A percentile compares a stretch with the other conserved stretches of the same genome.
phyloP scores from a whole-genome alignment of 2,797 vertebrate species.

The Rousettus madagascariensis region DNA sequence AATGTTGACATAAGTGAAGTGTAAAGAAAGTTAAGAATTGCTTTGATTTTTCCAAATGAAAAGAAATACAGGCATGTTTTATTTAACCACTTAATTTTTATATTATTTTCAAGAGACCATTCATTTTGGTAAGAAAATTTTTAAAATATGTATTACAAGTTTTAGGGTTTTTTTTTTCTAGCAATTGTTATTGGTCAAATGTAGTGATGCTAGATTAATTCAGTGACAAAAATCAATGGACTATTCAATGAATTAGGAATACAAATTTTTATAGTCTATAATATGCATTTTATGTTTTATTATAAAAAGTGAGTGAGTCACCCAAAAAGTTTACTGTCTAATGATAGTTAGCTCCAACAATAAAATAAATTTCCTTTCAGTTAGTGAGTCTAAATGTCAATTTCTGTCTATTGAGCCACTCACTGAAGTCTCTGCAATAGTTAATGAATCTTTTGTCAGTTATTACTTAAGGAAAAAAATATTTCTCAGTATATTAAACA shows the following conservation, averaged over 20 bases:
- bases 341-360: neutral
- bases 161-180: neutral
- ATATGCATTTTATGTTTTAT: neutral
- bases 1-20: neutral
- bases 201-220: neutral
- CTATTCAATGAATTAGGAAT: neutral
- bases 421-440: neutral
- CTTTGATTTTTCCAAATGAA: neutral
- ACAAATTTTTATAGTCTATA: neutral
- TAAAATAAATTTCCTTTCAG: neutral
- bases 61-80: neutral
- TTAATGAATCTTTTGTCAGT: neutral
- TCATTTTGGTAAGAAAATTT: neutral
- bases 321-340: neutral
- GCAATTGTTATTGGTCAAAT: neutral
- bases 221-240: neutral
- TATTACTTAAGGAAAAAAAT: neutral
- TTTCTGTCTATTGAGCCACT: neutral
- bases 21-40: neutral
- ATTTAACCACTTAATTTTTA: neutral
- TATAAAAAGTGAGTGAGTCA: neutral
- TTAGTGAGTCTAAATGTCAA: neutral
- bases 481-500: neutral
- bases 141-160: neutral
- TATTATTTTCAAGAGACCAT: neutral